Evolutionary conservation across 2,888 invertebrate genomes (phyloP).

Genomic region (Macrophya alboannulata): DNA sequence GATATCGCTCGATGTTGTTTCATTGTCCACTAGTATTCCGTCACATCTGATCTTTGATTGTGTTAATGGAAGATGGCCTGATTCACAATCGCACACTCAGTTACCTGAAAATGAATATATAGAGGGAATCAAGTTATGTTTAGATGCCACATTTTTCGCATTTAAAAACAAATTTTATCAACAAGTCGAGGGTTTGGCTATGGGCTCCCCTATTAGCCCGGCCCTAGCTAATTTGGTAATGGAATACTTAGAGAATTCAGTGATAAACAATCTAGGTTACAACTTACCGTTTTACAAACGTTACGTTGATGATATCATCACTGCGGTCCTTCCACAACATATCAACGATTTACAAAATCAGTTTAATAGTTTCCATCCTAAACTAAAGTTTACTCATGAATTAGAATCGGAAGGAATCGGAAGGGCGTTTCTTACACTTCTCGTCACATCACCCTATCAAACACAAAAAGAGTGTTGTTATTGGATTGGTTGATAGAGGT

Average conservation of each 20-base stretch:
- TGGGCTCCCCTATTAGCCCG: constrained; percentile 64
- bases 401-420: constrained; percentile 44
- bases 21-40: constrained; percentile 62
- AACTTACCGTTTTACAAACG: constrained; percentile 35
- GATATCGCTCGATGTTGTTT: constrained; percentile 58
- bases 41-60: constrained; percentile 38
- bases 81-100: too few species aligned
- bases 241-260: constrained; percentile 61
- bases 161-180: too few species aligned
- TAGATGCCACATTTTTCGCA: too few species aligned
- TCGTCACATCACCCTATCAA: constrained; percentile 11
- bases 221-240: constrained; percentile 61
- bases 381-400: too few species aligned
- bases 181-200: constrained; percentile 61
- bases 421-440: constrained; percentile 29
- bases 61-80: constrained; percentile 61
- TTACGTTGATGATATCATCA: constrained; percentile 25
- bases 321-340: too few species aligned
- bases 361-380: too few species aligned
- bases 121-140: too few species aligned
- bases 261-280: constrained; percentile 43
- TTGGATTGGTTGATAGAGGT: constrained; percentile 7
- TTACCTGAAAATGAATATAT: too few species aligned
- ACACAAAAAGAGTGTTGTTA: constrained; percentile 5
- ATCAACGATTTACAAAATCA: too few species aligned